Conservation (phyloP, 2,113 vertebrate species). For the Donacobius atricapilla region DNA sequence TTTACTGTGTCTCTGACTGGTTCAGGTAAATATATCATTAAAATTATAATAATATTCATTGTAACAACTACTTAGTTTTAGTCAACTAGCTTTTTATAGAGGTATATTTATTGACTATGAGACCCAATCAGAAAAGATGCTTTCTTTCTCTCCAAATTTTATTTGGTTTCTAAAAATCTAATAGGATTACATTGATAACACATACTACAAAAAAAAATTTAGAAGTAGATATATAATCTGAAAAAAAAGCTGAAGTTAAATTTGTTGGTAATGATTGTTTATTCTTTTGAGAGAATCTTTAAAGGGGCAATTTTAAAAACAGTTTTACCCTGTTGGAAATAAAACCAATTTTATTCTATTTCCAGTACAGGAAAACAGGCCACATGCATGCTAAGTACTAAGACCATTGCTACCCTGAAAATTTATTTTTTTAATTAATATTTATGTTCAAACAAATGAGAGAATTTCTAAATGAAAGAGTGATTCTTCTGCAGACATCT, state of each 20-base stretch:
- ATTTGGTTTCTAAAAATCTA: background rate
- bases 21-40: background rate
- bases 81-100: conserved; percentile 10
- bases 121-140: background rate
- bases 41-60: background rate
- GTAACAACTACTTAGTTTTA: background rate
- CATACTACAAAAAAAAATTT: background rate
- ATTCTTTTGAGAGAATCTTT: background rate
- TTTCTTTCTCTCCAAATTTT: background rate
- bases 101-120: background rate
- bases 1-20: background rate
- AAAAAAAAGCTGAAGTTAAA: background rate
- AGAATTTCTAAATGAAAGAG: background rate
- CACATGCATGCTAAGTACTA: background rate
- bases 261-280: background rate
- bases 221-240: background rate
- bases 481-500: background rate
- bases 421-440: background rate
- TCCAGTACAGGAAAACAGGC: background rate
- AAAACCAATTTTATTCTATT: background rate
- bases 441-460: background rate
- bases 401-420: background rate
- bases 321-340: background rate
- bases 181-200: background rate
- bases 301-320: background rate